phyloP scores from a whole-genome alignment of 2,113 vertebrate species.

The Pleuronectes platessa region DNA sequence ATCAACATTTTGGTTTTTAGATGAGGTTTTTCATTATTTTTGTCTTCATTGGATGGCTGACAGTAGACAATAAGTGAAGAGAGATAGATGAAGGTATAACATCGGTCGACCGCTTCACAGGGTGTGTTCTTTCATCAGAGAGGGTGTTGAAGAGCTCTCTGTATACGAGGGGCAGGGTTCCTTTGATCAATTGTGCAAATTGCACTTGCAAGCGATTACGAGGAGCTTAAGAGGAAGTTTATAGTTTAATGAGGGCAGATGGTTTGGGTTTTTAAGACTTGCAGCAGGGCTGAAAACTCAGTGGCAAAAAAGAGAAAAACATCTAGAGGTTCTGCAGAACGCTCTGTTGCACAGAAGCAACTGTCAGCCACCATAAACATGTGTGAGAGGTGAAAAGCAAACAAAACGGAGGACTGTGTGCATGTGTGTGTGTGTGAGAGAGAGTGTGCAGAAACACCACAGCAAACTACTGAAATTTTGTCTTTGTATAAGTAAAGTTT shows the following conservation, averaged over 20 bases:
- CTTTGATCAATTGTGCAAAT: constrained; percentile 4
- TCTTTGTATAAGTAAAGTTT: no score
- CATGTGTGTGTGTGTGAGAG: not conserved
- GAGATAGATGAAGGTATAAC: not conserved
- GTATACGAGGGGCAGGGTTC: not conserved
- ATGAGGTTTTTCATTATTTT: no score
- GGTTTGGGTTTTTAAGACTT: not conserved
- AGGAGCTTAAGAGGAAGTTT: not conserved
- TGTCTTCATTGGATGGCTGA: not conserved
- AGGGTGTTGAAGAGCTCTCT: not conserved
- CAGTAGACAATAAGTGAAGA: not conserved
- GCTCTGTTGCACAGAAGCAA: not conserved
- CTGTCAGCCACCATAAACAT: no score
- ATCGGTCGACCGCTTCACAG: not conserved
- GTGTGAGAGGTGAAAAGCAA: no score
- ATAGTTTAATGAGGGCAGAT: not conserved
- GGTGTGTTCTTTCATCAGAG: not conserved
- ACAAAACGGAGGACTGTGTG: no score
- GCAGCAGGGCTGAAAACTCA: not conserved
- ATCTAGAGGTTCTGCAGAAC: not conserved
- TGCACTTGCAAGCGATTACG: not conserved
- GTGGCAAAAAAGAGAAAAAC: not conserved
- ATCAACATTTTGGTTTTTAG: no score
- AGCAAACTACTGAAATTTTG: no score
- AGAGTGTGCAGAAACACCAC: no score